phyloP scores from a whole-genome alignment of 2,113 vertebrate genomes.

The Crocuta crocuta region DNA sequence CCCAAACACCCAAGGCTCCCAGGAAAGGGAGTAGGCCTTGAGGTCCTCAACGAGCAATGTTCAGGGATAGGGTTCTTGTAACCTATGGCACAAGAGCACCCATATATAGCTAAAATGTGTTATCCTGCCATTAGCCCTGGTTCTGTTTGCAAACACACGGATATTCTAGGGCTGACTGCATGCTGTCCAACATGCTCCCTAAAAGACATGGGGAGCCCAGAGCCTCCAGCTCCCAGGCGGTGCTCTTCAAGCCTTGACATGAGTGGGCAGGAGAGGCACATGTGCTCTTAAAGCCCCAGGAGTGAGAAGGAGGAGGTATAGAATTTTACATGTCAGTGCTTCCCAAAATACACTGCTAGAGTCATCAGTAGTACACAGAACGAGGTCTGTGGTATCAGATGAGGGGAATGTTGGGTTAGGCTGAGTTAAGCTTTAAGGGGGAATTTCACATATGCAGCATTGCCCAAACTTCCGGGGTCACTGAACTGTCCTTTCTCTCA shows the following conservation, averaged over 20 bases:
- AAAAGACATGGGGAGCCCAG: too few species aligned
- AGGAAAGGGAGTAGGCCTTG: neutral
- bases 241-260: neutral
- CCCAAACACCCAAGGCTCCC: neutral
- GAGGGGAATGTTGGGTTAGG: neutral
- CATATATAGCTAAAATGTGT: accelerated
- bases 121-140: neutral
- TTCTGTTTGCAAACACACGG: neutral
- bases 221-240: neutral
- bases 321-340: neutral
- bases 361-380: neutral
- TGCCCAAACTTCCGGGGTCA: neutral
- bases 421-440: neutral
- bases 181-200: neutral
- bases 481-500: neutral
- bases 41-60: too few species aligned
- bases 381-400: neutral
- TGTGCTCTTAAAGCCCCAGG: neutral
- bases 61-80: neutral
- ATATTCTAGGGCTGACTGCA: neutral
- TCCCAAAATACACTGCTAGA: neutral
- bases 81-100: neutral
- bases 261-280: neutral
- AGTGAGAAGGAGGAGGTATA: neutral
- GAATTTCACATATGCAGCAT: neutral